Percentiles rank a stretch among this genome's conserved stretches.
Conservation (phyloP, 2,797 vertebrate genomes). For the Staurois parvus region DNA sequence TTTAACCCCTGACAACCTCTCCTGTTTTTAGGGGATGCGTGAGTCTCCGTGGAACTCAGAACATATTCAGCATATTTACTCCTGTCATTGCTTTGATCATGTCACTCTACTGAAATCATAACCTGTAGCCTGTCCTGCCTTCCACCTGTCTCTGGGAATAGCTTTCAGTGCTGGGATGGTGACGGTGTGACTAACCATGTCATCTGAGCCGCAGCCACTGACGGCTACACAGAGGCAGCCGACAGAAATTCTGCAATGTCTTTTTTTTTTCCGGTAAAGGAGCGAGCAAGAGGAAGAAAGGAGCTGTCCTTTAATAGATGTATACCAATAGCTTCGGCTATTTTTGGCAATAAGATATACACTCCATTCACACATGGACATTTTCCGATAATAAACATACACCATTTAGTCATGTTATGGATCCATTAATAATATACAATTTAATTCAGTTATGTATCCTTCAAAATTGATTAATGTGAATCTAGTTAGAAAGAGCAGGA, state of each 20-base stretch:
- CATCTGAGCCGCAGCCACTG: neutral
- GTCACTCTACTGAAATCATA: neutral
- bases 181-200: neutral
- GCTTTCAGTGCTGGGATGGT: constrained; percentile 1
- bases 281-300: neutral
- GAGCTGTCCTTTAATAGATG: neutral
- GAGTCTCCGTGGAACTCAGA: neutral
- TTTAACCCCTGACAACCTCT: neutral
- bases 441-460: too few species aligned
- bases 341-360: neutral
- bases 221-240: neutral
- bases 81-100: constrained; percentile 3
- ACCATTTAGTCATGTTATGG: too few species aligned
- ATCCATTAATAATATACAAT: too few species aligned
- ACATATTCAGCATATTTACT: neutral
- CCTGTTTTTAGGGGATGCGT: neutral
- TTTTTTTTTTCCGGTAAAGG: neutral
- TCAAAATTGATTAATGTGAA: too few species aligned
- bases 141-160: constrained; percentile 12
- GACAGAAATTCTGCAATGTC: neutral
- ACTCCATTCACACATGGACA: too few species aligned
- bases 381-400: too few species aligned
- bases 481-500: too few species aligned
- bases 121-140: neutral
- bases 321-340: neutral